Conservation (phyloP, 2,888 invertebrate species). For the Mechanitis mazaeus region DNA sequence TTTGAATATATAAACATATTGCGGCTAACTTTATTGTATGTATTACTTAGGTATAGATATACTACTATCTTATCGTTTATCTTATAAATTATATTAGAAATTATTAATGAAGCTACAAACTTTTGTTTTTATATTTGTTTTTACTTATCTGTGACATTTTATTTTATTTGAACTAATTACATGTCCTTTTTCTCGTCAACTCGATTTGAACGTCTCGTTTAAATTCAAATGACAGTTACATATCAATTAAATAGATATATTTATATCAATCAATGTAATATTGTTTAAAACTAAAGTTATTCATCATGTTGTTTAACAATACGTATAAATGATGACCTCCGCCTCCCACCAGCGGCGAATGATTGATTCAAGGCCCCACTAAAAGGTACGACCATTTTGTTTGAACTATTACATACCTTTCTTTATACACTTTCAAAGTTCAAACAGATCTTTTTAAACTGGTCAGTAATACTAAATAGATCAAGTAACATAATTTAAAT, state of each 20-base stretch:
- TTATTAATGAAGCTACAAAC: too few relatives aligned
- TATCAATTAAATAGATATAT: too few relatives aligned
- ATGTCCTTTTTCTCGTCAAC: too few relatives aligned
- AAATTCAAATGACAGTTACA: too few relatives aligned
- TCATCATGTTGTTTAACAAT: constrained; percentile 38
- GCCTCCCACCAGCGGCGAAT: constrained; percentile 57
- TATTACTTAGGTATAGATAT: constrained; percentile 12
- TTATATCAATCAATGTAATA: too few relatives aligned
- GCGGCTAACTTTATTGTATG: constrained; percentile 14
- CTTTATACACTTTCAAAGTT: constrained; percentile 24
- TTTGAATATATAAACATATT: constrained; percentile 20
- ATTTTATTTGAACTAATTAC: too few relatives aligned
- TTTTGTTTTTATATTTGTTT: too few relatives aligned
- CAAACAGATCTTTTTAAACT: constrained; percentile 32
- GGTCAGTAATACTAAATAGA: constrained; percentile 24
- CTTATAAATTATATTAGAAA: too few relatives aligned
- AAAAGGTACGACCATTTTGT: constrained; percentile 56
- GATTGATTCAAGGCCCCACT: constrained; percentile 62
- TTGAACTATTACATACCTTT: constrained; percentile 21
- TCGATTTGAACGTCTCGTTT: too few relatives aligned
- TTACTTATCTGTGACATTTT: too few relatives aligned
- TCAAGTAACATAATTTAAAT: too few relatives aligned
- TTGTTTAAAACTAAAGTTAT: constrained; percentile 27
- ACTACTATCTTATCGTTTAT: too few relatives aligned
- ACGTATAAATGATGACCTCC: constrained; percentile 46